A percentile compares a stretch with the other conserved stretches of the same genome.
phyloP scores from a whole-genome alignment of 2,113 vertebrate genomes.

The Sphaerodactylus townsendi region DNA sequence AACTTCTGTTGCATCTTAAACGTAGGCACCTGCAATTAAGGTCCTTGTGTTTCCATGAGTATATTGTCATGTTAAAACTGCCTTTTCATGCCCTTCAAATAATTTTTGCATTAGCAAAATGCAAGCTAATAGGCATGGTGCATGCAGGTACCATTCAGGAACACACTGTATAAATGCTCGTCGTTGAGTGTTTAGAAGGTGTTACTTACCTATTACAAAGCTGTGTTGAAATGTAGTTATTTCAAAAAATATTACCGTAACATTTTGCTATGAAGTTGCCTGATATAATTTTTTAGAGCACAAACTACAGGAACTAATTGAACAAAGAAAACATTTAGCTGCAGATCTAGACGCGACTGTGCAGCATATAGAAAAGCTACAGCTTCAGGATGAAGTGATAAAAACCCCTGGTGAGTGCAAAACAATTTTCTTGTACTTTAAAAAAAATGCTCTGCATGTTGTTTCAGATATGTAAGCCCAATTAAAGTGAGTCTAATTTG shows the following conservation, averaged over 20 bases:
- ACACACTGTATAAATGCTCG: neutral
- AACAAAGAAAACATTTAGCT: neutral
- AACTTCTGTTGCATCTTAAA: neutral
- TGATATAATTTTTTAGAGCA: constrained; percentile 12
- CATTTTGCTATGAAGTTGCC: neutral
- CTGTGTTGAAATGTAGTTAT: neutral
- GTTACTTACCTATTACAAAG: neutral
- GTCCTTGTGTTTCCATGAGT: neutral
- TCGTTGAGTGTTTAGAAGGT: neutral
- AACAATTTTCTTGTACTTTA: neutral
- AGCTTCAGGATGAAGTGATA: neutral
- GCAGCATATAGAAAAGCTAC: neutral
- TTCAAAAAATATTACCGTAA: neutral
- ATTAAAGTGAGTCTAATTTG: no score
- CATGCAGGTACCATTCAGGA: no score
- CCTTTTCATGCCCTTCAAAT: neutral
- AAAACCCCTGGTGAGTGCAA: neutral
- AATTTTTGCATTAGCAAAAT: neutral
- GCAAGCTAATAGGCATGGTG: no score
- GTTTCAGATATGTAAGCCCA: no score
- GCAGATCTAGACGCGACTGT: constrained; percentile 1
- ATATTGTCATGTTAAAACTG: neutral
- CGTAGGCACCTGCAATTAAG: neutral
- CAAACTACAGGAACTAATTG: neutral
- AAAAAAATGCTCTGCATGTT: neutral